Evolutionary conservation across 2,113 vertebrate species (phyloP).

Genomic region (Egretta garzetta): DNA sequence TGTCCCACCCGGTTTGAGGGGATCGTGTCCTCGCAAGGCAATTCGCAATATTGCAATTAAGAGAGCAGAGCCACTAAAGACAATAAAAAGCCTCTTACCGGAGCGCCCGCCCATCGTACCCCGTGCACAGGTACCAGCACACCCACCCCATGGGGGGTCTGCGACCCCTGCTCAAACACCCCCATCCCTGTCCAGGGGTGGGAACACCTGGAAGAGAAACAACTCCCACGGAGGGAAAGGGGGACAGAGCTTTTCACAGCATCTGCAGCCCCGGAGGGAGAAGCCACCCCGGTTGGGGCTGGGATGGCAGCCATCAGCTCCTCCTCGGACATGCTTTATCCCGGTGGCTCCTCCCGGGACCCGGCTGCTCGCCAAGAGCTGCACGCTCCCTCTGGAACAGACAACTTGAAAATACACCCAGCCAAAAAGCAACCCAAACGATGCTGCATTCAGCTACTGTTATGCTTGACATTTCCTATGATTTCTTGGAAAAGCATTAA

Average conservation of each 20-base stretch:
- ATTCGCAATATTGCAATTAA: background rate
- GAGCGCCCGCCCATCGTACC: background rate
- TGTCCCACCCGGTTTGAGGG: background rate
- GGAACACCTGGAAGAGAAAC: fast-evolving
- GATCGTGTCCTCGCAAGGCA: background rate
- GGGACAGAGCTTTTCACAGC: fast-evolving
- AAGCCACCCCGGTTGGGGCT: fast-evolving
- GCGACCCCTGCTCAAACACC: fast-evolving
- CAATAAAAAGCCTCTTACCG: background rate
- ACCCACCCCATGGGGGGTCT: fast-evolving
- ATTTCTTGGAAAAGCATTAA: slow-evolving; percentile 34
- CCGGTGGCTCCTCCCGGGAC: fast-evolving
- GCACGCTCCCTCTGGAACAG: background rate
- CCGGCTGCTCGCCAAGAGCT: fast-evolving
- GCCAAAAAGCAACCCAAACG: background rate
- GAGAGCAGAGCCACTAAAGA: background rate
- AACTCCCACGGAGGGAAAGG: fast-evolving
- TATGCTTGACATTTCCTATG: background rate
- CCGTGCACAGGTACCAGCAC: background rate
- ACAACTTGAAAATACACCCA: background rate
- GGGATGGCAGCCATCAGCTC: background rate
- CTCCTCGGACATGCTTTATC: background rate
- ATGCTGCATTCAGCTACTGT: background rate
- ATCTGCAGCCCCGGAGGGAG: background rate
- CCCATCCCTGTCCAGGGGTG: background rate